Percentiles rank a stretch among this genome's conserved stretches.
These are phyloP conservation scores for Chesias legatella DNA, from an alignment of 2,888 invertebrate species.

Conservation along the genomic window DNA sequence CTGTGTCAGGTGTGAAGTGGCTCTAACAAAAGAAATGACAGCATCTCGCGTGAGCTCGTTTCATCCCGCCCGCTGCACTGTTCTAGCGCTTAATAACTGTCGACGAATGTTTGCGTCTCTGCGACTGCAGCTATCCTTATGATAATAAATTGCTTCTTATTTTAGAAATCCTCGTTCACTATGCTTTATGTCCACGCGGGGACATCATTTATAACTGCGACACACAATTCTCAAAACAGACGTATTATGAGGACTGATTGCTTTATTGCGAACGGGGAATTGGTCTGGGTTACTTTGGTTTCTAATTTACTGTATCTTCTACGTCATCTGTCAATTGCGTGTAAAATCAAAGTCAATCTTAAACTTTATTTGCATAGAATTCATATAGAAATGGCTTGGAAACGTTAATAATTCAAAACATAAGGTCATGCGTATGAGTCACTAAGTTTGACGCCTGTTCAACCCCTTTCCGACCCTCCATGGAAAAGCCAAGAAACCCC, in stretches of 20 bases:
- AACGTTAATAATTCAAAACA: too few relatives aligned
- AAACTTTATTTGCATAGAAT: too few relatives aligned
- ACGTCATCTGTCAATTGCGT: too few relatives aligned
- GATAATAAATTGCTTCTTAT: slow-evolving; percentile 75
- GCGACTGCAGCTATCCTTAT: slow-evolving; percentile 63
- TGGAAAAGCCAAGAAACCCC: too few relatives aligned
- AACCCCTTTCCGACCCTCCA: too few relatives aligned
- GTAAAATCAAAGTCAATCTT: too few relatives aligned
- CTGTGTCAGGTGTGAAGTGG: slow-evolving; percentile 38
- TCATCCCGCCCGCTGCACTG: slow-evolving; percentile 59
- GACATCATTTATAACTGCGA: slow-evolving; percentile 58
- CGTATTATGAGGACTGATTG: slow-evolving; percentile 56
- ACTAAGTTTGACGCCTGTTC: too few relatives aligned
- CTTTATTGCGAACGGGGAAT: slow-evolving; percentile 32
- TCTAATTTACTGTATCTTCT: too few relatives aligned
- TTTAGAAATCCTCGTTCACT: slow-evolving; percentile 75
- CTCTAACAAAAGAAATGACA: slow-evolving; percentile 53
- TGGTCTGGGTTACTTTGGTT: not conserved
- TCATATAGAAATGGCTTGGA: too few relatives aligned
- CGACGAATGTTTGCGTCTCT: slow-evolving; percentile 73
- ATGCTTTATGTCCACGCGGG: slow-evolving; percentile 53
- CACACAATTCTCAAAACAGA: slow-evolving; percentile 59
- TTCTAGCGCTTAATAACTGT: slow-evolving; percentile 76
- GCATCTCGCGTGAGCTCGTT: slow-evolving; percentile 49
- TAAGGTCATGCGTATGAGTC: too few relatives aligned